Conservation (phyloP, 1,140 invertebrate genomes). For the Panulirus ornatus region DNA sequence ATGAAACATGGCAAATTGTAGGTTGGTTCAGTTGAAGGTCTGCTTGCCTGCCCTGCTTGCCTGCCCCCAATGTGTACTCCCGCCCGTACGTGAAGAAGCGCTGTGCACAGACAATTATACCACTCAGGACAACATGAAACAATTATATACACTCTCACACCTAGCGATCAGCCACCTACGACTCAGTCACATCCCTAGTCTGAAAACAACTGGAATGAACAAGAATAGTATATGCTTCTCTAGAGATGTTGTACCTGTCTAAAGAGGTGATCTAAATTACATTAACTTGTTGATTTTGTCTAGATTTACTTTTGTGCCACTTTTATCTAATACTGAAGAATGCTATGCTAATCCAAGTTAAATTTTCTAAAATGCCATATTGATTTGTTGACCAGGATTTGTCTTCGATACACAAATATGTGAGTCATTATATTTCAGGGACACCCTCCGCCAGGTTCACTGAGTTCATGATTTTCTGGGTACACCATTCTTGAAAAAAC, state of each 20-base stretch:
- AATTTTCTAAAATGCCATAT: slow-evolving; percentile 59
- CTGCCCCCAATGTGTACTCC: slow-evolving; percentile 9
- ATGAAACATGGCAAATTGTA: background rate
- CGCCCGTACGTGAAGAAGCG: slow-evolving; percentile 51
- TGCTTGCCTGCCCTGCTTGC: background rate
- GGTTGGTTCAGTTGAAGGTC: background rate
- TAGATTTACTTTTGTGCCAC: slow-evolving; percentile 71
- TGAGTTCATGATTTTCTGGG: slow-evolving; percentile 23
- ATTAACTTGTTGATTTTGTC: slow-evolving; percentile 68
- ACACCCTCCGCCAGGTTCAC: slow-evolving; percentile 34
- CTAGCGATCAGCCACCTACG: slow-evolving; percentile 55
- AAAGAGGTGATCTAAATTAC: slow-evolving; percentile 71
- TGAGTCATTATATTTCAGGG: slow-evolving; percentile 34
- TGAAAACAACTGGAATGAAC: slow-evolving; percentile 70
- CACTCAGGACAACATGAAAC: slow-evolving; percentile 70
- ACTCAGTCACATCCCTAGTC: slow-evolving; percentile 67
- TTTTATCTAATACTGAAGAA: slow-evolving; percentile 72
- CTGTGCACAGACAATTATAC: slow-evolving; percentile 62
- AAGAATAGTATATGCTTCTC: slow-evolving; percentile 61
- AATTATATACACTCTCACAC: slow-evolving; percentile 71
- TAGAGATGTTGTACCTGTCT: slow-evolving; percentile 64
- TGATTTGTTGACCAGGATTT: slow-evolving; percentile 45
- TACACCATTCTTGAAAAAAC: slow-evolving; percentile 39
- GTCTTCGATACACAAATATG: slow-evolving; percentile 43
- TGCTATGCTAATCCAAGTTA: slow-evolving; percentile 63